Conservation (phyloP, 2,797 vertebrate species). For the Onychomys leucogaster region DNA sequence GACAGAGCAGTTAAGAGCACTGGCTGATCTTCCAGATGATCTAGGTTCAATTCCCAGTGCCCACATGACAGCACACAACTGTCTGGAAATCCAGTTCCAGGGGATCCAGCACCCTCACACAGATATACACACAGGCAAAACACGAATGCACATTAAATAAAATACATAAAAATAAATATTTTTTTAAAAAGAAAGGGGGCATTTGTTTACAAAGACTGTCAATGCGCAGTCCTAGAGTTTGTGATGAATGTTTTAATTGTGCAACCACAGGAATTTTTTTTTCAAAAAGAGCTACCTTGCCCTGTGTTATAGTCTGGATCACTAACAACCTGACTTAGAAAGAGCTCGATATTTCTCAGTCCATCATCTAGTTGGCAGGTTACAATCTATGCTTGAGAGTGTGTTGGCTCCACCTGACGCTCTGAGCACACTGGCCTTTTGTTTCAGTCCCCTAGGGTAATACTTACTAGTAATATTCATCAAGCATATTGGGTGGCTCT, state of each 20-base stretch:
- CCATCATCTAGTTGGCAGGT: background rate
- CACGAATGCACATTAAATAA: background rate
- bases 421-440: constrained; percentile 34
- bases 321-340: constrained; percentile 8
- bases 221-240: background rate
- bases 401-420: background rate
- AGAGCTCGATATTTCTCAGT: background rate
- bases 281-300: background rate
- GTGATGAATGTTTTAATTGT: constrained; percentile 38
- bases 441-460: constrained; percentile 1
- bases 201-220: constrained; percentile 45
- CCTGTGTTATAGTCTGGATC: constrained; percentile 25
- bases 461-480: constrained; percentile 10
- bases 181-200: background rate
- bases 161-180: background rate
- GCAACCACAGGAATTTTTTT: constrained; percentile 6
- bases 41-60: background rate
- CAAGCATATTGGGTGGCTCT: background rate
- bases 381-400: background rate
- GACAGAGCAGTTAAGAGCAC: background rate
- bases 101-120: too few relatives aligned
- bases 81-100: background rate
- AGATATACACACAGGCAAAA: background rate
- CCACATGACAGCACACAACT: background rate
- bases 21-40: background rate